phyloP scores from a whole-genome alignment of 2,888 invertebrate genomes.

The Ferrisia virgata region DNA sequence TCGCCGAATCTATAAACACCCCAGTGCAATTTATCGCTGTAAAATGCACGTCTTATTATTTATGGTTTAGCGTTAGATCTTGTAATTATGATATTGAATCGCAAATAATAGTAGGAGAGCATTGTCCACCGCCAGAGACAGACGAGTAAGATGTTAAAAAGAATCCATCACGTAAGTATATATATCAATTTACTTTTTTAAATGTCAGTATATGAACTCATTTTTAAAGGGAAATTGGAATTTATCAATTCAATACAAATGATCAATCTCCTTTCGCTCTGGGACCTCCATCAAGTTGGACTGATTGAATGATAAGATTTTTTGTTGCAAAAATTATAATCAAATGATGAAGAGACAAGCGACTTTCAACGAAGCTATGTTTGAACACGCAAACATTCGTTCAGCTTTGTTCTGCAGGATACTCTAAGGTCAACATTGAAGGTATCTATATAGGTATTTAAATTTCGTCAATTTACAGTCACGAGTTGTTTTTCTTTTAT shows the following conservation, averaged over 20 bases:
- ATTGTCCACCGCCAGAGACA: neutral
- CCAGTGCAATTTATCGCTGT: conserved; percentile 58
- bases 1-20: conserved; percentile 60
- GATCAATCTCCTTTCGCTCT: neutral
- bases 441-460: neutral
- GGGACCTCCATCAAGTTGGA: neutral
- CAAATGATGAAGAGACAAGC: neutral
- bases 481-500: too few relatives aligned
- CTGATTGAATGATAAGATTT: neutral
- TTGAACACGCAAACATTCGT: neutral
- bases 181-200: neutral
- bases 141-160: neutral
- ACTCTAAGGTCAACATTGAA: neutral
- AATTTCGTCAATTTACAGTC: too few relatives aligned
- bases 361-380: neutral
- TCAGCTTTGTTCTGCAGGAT: neutral
- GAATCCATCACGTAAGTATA: too few relatives aligned
- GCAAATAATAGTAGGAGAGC: neutral
- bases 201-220: neutral
- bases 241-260: neutral
- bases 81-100: neutral
- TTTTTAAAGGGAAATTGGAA: neutral
- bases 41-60: neutral
- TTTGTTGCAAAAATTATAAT: neutral
- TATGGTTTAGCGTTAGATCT: neutral